phyloP scores from a whole-genome alignment of 1,140 invertebrate species.

The Brachionus sp. region DNA sequence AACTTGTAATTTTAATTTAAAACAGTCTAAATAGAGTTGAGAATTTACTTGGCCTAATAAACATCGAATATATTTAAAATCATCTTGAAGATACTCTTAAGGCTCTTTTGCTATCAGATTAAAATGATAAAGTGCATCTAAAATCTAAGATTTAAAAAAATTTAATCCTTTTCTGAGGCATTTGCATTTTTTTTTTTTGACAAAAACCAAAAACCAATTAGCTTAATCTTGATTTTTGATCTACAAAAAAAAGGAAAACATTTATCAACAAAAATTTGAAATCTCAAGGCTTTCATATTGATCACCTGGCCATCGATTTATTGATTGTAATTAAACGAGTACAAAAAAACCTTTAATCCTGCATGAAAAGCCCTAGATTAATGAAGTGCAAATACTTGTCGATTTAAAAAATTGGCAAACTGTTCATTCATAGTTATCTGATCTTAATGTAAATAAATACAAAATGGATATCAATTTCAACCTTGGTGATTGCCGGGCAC shows the following conservation, averaged over 20 bases:
- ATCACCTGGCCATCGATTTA: constrained; percentile 21
- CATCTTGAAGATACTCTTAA: background rate
- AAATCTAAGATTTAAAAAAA: background rate
- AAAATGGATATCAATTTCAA: constrained; percentile 23
- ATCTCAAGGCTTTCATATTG: background rate
- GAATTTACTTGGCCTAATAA: background rate
- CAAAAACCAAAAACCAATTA: constrained; percentile 23
- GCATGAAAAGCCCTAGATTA: background rate
- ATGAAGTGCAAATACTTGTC: constrained; percentile 10
- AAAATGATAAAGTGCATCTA: background rate
- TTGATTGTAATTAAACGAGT: constrained; percentile 13
- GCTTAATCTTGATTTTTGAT: constrained; percentile 37
- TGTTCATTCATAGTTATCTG: background rate
- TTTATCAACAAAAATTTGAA: background rate
- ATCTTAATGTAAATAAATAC: constrained; percentile 25
- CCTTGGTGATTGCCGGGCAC: background rate
- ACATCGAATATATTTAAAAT: background rate
- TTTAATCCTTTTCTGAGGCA: background rate
- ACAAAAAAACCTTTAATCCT: background rate
- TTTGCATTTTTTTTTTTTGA: background rate
- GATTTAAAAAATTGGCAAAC: background rate
- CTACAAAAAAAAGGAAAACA: constrained; percentile 18
- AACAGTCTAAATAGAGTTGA: background rate
- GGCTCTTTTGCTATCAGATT: background rate
- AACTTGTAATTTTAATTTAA: background rate